These are phyloP conservation scores for Diarsia brunnea DNA, from an alignment of 2,888 invertebrate genomes.

Conservation along the genomic window DNA sequence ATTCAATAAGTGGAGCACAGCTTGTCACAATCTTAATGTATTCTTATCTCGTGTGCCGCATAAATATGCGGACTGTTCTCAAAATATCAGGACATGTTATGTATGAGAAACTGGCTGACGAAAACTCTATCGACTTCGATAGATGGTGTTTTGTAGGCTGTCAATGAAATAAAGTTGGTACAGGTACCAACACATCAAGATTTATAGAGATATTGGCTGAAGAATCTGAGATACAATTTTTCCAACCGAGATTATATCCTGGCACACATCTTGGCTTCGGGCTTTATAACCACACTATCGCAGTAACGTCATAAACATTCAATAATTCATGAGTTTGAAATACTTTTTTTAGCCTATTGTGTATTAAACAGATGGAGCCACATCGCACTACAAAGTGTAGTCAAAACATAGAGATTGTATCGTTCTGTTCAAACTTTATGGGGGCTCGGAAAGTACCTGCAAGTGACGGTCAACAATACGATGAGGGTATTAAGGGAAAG, in stretches of 20 bases:
- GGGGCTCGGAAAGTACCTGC: too few species aligned
- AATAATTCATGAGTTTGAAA: too few species aligned
- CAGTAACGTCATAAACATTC: too few species aligned
- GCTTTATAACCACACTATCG: too few species aligned
- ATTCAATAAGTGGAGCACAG: conserved; percentile 14
- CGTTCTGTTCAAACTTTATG: too few species aligned
- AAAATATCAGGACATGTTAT: conserved; percentile 13
- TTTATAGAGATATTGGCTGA: not conserved
- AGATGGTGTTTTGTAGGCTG: not conserved
- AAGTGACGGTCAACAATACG: too few species aligned
- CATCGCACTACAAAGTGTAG: too few species aligned
- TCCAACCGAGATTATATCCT: not conserved
- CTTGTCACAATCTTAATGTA: conserved; percentile 16
- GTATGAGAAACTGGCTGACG: conserved; percentile 1
- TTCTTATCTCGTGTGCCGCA: conserved; percentile 27
- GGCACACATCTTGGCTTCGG: not conserved
- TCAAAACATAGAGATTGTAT: too few species aligned
- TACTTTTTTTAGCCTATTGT: too few species aligned
- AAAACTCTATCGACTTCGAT: not conserved
- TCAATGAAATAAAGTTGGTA: not conserved
- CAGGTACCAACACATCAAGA: not conserved
- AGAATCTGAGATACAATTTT: not conserved
- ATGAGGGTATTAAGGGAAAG: too few species aligned
- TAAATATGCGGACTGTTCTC: conserved; percentile 3
- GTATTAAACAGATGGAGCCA: too few species aligned